Evolutionary conservation across 2,113 vertebrate genomes (phyloP).

Genomic region (Echinops telfairi): DNA sequence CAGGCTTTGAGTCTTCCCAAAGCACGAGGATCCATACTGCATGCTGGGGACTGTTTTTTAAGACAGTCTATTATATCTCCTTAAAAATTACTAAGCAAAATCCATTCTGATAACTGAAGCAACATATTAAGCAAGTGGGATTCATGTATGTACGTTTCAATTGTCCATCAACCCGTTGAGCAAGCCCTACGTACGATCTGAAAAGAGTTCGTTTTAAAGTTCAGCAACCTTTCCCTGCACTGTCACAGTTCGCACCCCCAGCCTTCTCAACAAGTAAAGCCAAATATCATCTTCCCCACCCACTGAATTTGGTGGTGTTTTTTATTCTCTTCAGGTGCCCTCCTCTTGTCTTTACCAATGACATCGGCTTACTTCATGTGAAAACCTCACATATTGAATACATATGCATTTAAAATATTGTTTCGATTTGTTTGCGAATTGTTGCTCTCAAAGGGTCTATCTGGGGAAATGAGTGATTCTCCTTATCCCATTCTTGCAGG

Average conservation of each 20-base stretch:
- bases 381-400: conserved; percentile 68
- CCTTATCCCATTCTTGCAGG: conserved; percentile 86
- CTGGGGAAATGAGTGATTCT: conserved; percentile 78
- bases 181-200: neutral
- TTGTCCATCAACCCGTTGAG: neutral
- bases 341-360: conserved; percentile 59
- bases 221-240: neutral
- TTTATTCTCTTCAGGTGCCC: conserved; percentile 67
- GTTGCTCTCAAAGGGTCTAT: conserved; percentile 52
- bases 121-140: neutral
- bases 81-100: conserved; percentile 15
- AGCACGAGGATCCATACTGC: neutral
- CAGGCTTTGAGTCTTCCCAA: neutral
- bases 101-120: neutral
- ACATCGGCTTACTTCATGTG: conserved; percentile 67
- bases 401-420: conserved; percentile 75
- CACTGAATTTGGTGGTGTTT: conserved; percentile 4
- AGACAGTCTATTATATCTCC: neutral
- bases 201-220: neutral
- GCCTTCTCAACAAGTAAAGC: neutral
- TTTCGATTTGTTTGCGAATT: conserved; percentile 71
- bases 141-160: neutral
- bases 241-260: neutral
- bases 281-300: neutral
- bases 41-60: neutral